phyloP scores from a whole-genome alignment of 2,113 vertebrate genomes.

The Nannobrachium achirus region DNA sequence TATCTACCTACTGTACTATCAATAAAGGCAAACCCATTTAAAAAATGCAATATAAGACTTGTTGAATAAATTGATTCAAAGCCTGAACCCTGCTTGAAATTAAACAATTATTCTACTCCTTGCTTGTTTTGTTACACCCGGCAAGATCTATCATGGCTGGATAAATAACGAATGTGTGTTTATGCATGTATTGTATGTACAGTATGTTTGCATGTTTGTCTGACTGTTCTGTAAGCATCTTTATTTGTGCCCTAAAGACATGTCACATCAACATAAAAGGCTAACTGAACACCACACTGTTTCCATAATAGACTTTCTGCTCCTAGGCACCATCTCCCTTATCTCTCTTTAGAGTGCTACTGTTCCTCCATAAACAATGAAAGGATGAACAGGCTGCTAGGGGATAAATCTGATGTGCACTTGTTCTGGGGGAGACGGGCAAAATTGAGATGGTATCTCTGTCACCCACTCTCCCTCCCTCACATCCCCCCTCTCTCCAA shows the following conservation, averaged over 20 bases:
- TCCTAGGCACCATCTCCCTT: conserved; percentile 53
- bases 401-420: conserved; percentile 55
- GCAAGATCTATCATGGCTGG: too few species aligned
- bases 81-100: too few species aligned
- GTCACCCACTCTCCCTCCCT: conserved; percentile 17
- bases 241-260: conserved; percentile 4
- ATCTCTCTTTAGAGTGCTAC: conserved; percentile 46
- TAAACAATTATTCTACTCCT: too few species aligned
- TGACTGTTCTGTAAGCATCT: conserved; percentile 2
- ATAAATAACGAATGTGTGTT: too few species aligned
- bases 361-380: conserved; percentile 59
- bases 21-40: too few species aligned
- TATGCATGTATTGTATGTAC: background rate
- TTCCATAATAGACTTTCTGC: conserved; percentile 49
- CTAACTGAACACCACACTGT: conserved; percentile 35
- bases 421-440: conserved; percentile 37
- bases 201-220: background rate
- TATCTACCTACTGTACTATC: too few species aligned
- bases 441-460: conserved; percentile 42
- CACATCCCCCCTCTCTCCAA: too few species aligned
- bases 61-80: too few species aligned
- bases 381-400: conserved; percentile 43
- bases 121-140: too few species aligned
- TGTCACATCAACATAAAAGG: conserved; percentile 26
- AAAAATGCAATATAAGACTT: too few species aligned